Evolutionary conservation across 35 echinoderm and acorn worm genomes (phyloP).

Genomic region (Anneissia japonica): DNA sequence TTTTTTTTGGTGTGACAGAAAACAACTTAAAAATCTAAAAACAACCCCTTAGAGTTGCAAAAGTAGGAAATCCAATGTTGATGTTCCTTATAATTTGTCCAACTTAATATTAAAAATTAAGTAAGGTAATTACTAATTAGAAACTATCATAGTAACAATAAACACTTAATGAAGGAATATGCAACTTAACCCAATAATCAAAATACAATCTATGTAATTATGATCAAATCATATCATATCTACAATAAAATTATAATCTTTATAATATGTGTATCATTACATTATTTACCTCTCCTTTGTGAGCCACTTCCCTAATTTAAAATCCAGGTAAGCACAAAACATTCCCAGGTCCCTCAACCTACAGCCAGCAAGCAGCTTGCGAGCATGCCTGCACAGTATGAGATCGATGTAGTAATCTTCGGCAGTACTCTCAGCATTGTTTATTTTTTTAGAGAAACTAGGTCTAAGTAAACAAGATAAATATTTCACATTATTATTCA

Average conservation of each 20-base stretch:
- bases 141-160: not conserved
- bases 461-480: not conserved
- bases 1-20: too few relatives aligned
- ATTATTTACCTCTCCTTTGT: constrained; percentile 68
- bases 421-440: constrained; percentile 23
- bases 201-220: too few relatives aligned
- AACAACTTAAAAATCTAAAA: too few relatives aligned
- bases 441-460: not conserved
- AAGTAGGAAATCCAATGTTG: too few relatives aligned
- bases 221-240: not conserved
- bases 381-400: constrained; percentile 77
- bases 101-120: too few relatives aligned
- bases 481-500: not conserved
- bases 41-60: too few relatives aligned
- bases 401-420: constrained; percentile 91
- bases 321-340: constrained; percentile 81
- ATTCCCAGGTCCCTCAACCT: constrained; percentile 83
- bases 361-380: constrained; percentile 64
- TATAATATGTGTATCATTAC: too few relatives aligned
- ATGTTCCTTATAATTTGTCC: too few relatives aligned
- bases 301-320: constrained; percentile 68
- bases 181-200: too few relatives aligned
- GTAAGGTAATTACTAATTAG: not conserved
- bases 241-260: too few relatives aligned
- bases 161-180: not conserved